phyloP scores from a whole-genome alignment of 1,140 invertebrate genomes.

The Listronotus bonariensis region DNA sequence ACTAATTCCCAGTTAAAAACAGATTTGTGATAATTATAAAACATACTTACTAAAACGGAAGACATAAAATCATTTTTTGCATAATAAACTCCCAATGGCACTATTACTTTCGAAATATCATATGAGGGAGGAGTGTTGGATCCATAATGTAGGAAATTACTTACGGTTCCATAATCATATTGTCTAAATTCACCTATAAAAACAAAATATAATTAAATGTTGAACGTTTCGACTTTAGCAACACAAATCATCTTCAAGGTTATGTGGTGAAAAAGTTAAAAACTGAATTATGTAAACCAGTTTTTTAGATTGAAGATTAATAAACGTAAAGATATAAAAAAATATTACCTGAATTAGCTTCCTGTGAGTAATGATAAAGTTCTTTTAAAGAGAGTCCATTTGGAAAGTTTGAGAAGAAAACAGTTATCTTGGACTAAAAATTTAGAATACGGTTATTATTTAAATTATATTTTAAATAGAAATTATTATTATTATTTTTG shows the following conservation, averaged over 20 bases:
- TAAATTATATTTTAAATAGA: no score
- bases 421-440: conserved; percentile 22
- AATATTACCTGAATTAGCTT: conserved; percentile 37
- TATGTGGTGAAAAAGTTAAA: no score
- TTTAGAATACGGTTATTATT: no score
- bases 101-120: conserved; percentile 13
- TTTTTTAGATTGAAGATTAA: neutral
- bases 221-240: no score
- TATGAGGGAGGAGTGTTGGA: conserved; percentile 25
- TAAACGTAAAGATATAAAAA: neutral
- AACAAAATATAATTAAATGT: conserved; percentile 9
- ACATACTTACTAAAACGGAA: conserved; percentile 17
- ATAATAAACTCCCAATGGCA: conserved; percentile 29
- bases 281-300: no score
- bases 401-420: conserved; percentile 24
- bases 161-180: conserved; percentile 36
- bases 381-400: conserved; percentile 34
- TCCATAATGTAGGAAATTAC: conserved; percentile 25
- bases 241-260: no score
- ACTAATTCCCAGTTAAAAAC: no score
- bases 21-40: no score
- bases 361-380: conserved; percentile 28
- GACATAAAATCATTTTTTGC: conserved; percentile 31
- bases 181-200: conserved; percentile 33
- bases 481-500: no score